A percentile compares a stretch with the other conserved stretches of the same genome.
These are phyloP conservation scores for Thomomys bottae DNA, from an alignment of 2,113 vertebrate genomes.

Conservation along the genomic window DNA sequence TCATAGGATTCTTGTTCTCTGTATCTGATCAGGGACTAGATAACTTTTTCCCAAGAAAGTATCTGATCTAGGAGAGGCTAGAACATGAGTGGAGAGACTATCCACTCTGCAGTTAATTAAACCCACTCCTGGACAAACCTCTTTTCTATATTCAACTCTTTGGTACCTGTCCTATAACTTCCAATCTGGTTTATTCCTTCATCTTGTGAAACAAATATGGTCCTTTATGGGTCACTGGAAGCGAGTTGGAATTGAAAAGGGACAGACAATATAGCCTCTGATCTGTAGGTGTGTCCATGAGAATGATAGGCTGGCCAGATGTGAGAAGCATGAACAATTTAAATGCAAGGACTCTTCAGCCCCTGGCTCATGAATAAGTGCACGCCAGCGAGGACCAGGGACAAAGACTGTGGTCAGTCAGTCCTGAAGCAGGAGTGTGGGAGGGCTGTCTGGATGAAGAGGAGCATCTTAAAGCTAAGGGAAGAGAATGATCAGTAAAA, in stretches of 20 bases:
- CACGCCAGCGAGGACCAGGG: rapidly evolving
- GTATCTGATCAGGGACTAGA: background rate
- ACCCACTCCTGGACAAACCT: background rate
- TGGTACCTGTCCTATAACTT: background rate
- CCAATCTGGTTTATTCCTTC: background rate
- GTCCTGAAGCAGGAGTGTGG: background rate
- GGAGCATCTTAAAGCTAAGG: background rate
- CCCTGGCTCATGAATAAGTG: background rate
- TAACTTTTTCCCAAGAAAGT: background rate
- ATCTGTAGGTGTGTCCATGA: background rate
- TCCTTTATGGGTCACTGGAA: background rate
- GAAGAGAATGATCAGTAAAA: background rate
- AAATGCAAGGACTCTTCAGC: background rate
- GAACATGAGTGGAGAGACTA: too few species aligned
- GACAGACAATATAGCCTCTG: background rate
- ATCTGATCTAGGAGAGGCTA: background rate
- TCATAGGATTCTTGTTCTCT: background rate
- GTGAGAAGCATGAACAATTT: background rate
- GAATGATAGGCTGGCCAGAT: background rate
- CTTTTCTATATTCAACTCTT: background rate
- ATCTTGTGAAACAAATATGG: background rate
- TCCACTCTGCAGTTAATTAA: background rate
- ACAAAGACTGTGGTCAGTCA: too few species aligned
- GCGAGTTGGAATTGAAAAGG: background rate
- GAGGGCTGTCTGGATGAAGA: background rate